Percentiles rank a stretch among this genome's conserved stretches.
phyloP scores from a whole-genome alignment of 1,140 invertebrate species.

The Prorops nasuta region DNA sequence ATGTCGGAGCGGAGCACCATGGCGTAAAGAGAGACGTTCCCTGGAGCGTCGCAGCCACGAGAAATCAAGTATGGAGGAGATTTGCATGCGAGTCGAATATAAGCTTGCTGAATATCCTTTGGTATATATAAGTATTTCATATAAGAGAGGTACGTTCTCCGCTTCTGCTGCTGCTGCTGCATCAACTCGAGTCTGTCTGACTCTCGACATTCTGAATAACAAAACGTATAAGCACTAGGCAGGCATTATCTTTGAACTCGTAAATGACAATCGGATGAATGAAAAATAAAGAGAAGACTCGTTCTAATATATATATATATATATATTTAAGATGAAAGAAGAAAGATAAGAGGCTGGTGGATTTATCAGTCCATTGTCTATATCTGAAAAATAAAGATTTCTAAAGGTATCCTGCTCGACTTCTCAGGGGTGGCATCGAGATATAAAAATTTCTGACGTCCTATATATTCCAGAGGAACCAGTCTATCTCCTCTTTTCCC shows the following conservation, averaged over 20 bases:
- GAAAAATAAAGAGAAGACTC: too few relatives aligned
- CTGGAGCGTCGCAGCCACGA: conserved; percentile 36
- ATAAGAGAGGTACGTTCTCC: too few relatives aligned
- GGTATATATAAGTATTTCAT: conserved; percentile 51
- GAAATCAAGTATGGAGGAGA: conserved; percentile 53
- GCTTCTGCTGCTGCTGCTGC: conserved; percentile 28
- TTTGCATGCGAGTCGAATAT: conserved; percentile 53
- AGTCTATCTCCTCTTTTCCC: conserved; percentile 21
- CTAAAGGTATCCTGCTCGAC: not conserved
- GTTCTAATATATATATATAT: too few relatives aligned
- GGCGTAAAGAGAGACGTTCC: conserved; percentile 18
- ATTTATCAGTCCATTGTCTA: too few relatives aligned
- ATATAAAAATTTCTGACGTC: conserved; percentile 46
- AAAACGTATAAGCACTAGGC: conserved; percentile 43
- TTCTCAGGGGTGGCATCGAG: conserved; percentile 24
- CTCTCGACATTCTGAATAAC: not conserved
- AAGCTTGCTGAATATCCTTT: conserved; percentile 44
- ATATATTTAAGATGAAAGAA: too few relatives aligned
- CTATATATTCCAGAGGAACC: conserved; percentile 27
- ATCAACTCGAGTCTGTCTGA: conserved; percentile 3
- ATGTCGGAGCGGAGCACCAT: not conserved
- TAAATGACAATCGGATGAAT: too few relatives aligned
- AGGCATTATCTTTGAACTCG: too few relatives aligned
- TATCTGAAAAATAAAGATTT: too few relatives aligned
- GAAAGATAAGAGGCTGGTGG: too few relatives aligned